Evolutionary conservation across 2,888 invertebrate genomes (phyloP), one percentile per base, ranked within the genome.

Genomic region (Aricia artaxerxes): DNA sequence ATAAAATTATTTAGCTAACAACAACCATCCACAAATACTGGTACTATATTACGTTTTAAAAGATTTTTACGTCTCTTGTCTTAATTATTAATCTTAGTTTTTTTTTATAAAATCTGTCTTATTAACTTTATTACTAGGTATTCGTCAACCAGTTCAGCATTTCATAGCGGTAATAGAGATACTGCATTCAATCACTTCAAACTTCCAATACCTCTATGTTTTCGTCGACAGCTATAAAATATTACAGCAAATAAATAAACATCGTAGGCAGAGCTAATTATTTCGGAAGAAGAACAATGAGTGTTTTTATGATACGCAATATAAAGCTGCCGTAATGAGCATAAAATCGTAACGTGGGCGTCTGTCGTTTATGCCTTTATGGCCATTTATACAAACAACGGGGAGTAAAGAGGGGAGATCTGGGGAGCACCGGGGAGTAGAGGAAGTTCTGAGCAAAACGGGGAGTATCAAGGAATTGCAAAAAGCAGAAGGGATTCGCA

Each of bases 301-400:
- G 69, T 38, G 35, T 69, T 69, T 31, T 69, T 69, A 69, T 69
- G 69, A 69, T 69, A 69, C 69, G 16, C 4, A 38, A 69, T 69
- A 69, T 69, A 69, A 69, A 69, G 69, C 69, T 69, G 44, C 44
- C 24, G 24, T 73, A 73, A 73, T 24, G 73, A 73, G 73, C 73
- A 24, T 73, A 5, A 73, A 73, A 44, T 73, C 73, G 44, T 40
- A 44, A 44, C 49, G 73, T 73, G 31, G 75, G 49, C 31, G 75
- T 75, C 75, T 44, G 49, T 44, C 76, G 53, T 76, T 76, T 76
- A 76, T 76, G n/a, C 76, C 31, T 76, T 76, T 76, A 76, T 76
- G n/a, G 76, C 35, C 35, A 57, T 7, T 75, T 76, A 76, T 57
- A 35, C n/a, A 57, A 76, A 76, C 75, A 75, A 49, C 57, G 44